Percentiles rank a stretch among this genome's conserved stretches.
Evolutionary conservation across 2,113 vertebrate genomes (phyloP).

Genomic region (Alaudala cheleensis): DNA sequence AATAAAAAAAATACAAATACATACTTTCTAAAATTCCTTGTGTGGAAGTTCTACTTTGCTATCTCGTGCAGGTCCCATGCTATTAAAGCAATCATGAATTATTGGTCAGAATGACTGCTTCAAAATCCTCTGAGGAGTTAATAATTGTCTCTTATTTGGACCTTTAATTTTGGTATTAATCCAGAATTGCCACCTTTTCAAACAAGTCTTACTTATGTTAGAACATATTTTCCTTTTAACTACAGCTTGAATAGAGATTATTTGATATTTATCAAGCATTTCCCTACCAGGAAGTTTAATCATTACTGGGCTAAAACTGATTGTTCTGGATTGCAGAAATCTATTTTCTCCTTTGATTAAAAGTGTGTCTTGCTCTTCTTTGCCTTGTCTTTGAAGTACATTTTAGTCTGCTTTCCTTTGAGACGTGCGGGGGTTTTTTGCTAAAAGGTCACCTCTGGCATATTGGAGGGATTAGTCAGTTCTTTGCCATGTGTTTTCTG

Average conservation of each 20-base stretch:
- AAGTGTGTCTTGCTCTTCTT: background rate
- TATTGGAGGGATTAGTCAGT: background rate
- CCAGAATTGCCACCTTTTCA: background rate
- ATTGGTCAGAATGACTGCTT: background rate
- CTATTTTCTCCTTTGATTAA: background rate
- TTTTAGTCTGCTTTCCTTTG: background rate
- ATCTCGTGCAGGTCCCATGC: background rate
- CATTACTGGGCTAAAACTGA: background rate
- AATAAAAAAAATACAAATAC: background rate
- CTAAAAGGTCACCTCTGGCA: background rate
- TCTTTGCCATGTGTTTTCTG: background rate
- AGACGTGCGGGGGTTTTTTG: background rate
- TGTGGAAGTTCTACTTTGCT: background rate
- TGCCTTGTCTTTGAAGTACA: background rate
- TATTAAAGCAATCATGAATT: background rate
- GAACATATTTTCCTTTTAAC: background rate
- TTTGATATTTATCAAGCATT: background rate
- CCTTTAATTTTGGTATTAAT: background rate
- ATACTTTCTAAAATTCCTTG: background rate
- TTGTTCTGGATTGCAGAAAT: constrained; percentile 1
- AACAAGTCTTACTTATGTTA: background rate
- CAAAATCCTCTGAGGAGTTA: background rate
- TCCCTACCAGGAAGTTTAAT: background rate
- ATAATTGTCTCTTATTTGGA: background rate
- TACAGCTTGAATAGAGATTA: background rate